Evolutionary conservation across 2,888 invertebrate genomes (phyloP).

Genomic region (Buathra laborator): DNA sequence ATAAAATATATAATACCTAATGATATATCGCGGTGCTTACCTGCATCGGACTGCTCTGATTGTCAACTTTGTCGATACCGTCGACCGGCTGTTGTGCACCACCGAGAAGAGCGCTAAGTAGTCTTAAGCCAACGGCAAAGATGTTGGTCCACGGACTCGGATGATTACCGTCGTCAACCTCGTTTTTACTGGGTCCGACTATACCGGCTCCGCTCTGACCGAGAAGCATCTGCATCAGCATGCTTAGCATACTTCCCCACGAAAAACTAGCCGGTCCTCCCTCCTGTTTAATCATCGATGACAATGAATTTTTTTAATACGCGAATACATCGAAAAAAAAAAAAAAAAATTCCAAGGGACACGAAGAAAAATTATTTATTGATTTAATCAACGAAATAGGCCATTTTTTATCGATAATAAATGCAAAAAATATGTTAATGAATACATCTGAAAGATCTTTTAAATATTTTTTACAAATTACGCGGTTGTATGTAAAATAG

Average conservation of each 20-base stretch:
- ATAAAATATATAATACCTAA: neutral
- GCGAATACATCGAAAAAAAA: no score
- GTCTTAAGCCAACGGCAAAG: slow-evolving; percentile 93
- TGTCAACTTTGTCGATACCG: slow-evolving; percentile 96
- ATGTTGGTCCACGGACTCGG: slow-evolving; percentile 96
- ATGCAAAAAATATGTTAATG: no score
- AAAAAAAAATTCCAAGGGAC: no score
- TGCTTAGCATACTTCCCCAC: slow-evolving; percentile 95
- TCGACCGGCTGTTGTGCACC: slow-evolving; percentile 90
- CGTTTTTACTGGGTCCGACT: slow-evolving; percentile 93
- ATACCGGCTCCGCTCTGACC: slow-evolving; percentile 88
- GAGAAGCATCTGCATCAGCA: slow-evolving; percentile 95
- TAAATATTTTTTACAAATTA: no score
- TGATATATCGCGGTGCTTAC: slow-evolving; percentile 85
- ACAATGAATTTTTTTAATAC: no score
- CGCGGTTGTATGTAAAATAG: no score
- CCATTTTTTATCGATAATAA: no score
- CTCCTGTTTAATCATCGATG: slow-evolving; percentile 74
- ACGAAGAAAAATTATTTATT: no score
- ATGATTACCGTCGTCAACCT: slow-evolving; percentile 89
- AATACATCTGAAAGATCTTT: no score
- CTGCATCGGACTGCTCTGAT: slow-evolving; percentile 94
- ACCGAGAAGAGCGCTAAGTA: slow-evolving; percentile 93
- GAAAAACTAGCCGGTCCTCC: slow-evolving; percentile 91
- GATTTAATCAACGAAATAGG: no score